phyloP scores from a whole-genome alignment of 2,797 vertebrate species.

The Poecilia picta region DNA sequence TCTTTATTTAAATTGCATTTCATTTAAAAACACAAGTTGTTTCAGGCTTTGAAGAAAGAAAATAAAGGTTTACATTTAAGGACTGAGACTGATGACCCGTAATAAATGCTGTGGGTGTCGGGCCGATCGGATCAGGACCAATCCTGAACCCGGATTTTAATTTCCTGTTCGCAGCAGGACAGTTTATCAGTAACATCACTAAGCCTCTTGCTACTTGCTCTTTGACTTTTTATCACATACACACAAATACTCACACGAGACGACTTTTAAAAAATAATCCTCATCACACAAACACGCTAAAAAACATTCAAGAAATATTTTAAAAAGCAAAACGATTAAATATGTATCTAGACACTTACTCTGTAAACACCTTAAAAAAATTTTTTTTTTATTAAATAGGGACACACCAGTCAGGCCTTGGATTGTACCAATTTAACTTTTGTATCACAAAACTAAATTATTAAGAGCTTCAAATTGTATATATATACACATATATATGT shows the following conservation, averaged over 20 bases:
- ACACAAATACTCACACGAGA: conserved; percentile 3
- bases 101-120: conserved; percentile 47
- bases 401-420: not conserved
- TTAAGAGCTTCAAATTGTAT: not conserved
- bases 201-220: not conserved
- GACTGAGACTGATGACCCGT: conserved; percentile 58
- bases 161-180: conserved; percentile 65
- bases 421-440: not conserved
- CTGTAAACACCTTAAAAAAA: not conserved
- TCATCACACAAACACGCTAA: not conserved
- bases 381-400: not conserved
- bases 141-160: conserved; percentile 59
- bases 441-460: no score
- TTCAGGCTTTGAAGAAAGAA: not conserved
- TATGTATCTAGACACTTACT: not conserved
- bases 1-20: conserved; percentile 24
- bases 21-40: not conserved
- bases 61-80: not conserved
- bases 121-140: conserved; percentile 50
- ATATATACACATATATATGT: no score
- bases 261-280: not conserved
- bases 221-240: not conserved
- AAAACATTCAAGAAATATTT: not conserved
- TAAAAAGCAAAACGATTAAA: not conserved
- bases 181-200: conserved; percentile 30